Evolutionary conservation across 2,797 vertebrate genomes (phyloP).

Genomic region (Tympanoctomys barrerae): DNA sequence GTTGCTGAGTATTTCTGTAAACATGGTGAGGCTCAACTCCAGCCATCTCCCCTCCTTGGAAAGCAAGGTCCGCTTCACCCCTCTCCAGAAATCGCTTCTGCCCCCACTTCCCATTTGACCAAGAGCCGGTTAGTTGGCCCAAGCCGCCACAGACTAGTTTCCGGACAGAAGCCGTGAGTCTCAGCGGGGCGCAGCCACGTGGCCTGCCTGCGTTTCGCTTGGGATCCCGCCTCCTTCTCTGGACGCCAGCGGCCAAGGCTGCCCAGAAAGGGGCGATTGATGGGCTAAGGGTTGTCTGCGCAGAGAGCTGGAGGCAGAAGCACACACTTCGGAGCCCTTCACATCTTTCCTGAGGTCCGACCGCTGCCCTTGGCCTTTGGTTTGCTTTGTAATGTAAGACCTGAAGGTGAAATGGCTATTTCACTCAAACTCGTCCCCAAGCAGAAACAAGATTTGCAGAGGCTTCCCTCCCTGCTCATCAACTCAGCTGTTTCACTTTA

Average conservation of each 20-base stretch:
- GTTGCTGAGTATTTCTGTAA: conserved; percentile 22
- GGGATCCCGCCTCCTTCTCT: conserved; percentile 46
- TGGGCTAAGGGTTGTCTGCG: background rate
- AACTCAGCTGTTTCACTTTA: background rate
- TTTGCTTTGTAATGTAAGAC: conserved; percentile 36
- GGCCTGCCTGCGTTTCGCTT: conserved; percentile 15
- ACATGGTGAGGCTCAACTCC: background rate
- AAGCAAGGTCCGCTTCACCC: background rate
- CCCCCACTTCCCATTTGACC: background rate
- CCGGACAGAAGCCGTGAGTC: background rate
- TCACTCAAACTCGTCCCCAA: background rate
- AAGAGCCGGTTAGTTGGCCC: background rate
- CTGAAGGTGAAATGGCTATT: background rate
- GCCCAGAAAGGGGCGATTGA: conserved; percentile 3
- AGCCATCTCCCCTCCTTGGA: background rate
- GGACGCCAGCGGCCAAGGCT: background rate
- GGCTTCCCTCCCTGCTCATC: background rate
- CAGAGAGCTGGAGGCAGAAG: background rate
- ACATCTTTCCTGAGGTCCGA: background rate
- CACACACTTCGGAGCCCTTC: background rate
- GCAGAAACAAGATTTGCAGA: background rate
- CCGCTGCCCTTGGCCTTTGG: background rate
- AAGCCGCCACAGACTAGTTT: background rate
- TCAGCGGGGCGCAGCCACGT: conserved; percentile 61
- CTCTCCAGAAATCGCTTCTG: background rate